These are phyloP conservation scores for Ctenodactylus gundi DNA, from an alignment of 2,113 vertebrate species.

Conservation along the genomic window DNA sequence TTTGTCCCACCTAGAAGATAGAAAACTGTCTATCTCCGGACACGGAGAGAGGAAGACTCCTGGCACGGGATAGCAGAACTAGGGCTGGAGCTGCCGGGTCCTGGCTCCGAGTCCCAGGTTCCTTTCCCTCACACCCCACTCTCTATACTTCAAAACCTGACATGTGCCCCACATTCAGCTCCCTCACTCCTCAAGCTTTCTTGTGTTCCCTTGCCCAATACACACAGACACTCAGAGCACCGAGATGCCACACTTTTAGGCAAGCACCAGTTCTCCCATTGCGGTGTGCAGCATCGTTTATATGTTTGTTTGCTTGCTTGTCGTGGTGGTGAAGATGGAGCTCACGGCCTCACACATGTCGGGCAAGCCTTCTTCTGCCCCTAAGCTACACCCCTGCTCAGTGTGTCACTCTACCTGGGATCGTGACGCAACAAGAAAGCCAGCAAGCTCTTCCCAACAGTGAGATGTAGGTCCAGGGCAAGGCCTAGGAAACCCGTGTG, in stretches of 20 bases:
- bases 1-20: background rate
- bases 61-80: background rate
- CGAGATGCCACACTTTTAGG: too few relatives aligned
- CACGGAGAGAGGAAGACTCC: background rate
- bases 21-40: background rate
- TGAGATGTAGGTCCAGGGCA: background rate
- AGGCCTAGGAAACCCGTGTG: background rate
- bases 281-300: background rate
- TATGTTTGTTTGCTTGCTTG: background rate
- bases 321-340: background rate
- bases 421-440: background rate
- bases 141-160: too few relatives aligned
- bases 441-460: background rate
- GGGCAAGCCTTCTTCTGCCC: background rate
- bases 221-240: rapidly evolving
- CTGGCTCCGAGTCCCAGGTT: background rate
- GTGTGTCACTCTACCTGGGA: background rate
- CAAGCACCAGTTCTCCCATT: background rate
- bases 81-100: background rate
- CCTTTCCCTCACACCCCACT: background rate
- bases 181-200: background rate
- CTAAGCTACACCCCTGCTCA: background rate
- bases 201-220: background rate
- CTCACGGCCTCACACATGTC: background rate
- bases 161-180: background rate